These are phyloP conservation scores for Octopus sinensis DNA, from an alignment of 1,140 invertebrate genomes.

Conservation along the genomic window DNA sequence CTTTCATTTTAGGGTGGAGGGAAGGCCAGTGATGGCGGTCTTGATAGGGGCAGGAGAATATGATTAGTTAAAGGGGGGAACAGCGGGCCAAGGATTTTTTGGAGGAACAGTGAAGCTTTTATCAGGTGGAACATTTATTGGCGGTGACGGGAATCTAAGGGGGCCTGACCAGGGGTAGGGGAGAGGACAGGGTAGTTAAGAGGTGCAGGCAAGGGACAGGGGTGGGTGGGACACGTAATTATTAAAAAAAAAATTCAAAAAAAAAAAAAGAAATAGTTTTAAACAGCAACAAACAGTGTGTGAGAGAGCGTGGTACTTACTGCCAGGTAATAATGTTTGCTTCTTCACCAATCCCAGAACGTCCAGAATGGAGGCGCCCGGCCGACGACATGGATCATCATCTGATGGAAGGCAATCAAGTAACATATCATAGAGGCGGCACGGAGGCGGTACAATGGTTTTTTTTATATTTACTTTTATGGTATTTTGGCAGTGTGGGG, in stretches of 20 bases:
- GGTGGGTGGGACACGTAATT: background rate
- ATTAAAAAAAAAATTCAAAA: too few relatives aligned
- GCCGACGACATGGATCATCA: constrained; percentile 35
- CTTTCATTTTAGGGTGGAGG: too few relatives aligned
- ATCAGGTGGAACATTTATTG: background rate
- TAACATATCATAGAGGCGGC: too few relatives aligned
- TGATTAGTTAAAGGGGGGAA: too few relatives aligned
- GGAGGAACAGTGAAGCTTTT: background rate
- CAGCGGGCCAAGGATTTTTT: too few relatives aligned
- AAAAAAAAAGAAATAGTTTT: too few relatives aligned
- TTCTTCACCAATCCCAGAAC: constrained; percentile 52
- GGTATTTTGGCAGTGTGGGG: background rate
- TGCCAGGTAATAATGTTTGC: constrained; percentile 30
- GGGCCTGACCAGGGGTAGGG: background rate
- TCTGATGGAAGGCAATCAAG: constrained; percentile 28
- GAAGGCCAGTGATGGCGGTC: too few relatives aligned
- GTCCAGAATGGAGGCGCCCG: constrained; percentile 47
- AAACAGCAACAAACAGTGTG: background rate
- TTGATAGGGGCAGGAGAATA: too few relatives aligned
- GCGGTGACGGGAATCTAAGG: background rate
- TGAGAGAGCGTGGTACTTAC: constrained; percentile 30
- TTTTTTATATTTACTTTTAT: too few relatives aligned
- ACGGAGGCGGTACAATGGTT: too few relatives aligned
- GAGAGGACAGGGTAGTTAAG: too few relatives aligned
- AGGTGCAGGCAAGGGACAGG: background rate